Percentiles rank a stretch among this genome's conserved stretches.
These are phyloP conservation scores for Odontocolon sp. DNA, from an alignment of 2,888 invertebrate genomes.

Conservation along the genomic window DNA sequence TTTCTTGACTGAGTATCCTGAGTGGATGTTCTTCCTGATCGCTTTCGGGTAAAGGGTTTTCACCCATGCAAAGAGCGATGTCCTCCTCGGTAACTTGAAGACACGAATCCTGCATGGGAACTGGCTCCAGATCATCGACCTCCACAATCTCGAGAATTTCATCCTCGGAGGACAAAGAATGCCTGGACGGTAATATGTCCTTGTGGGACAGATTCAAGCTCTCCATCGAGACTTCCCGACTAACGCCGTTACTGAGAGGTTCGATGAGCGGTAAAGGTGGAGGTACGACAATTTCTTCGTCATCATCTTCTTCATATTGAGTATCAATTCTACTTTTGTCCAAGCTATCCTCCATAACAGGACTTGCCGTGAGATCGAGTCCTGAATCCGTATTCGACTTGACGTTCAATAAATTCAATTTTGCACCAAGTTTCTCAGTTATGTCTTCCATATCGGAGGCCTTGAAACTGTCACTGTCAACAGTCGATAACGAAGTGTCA, in stretches of 20 bases:
- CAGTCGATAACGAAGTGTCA: slow-evolving; percentile 79
- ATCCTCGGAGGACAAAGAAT: slow-evolving; percentile 85
- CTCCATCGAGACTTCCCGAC: slow-evolving; percentile 91
- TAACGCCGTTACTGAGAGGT: slow-evolving; percentile 85
- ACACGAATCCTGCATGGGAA: slow-evolving; percentile 93
- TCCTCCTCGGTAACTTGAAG: slow-evolving; percentile 97
- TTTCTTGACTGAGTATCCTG: slow-evolving; percentile 94
- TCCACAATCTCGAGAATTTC: slow-evolving; percentile 91
- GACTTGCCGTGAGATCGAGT: slow-evolving; percentile 76
- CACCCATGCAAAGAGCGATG: slow-evolving; percentile 93
- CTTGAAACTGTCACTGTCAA: slow-evolving; percentile 76
- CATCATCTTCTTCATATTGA: slow-evolving; percentile 81
- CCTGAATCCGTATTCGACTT: slow-evolving; percentile 78
- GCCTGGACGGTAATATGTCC: slow-evolving; percentile 85
- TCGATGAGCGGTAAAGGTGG: slow-evolving; percentile 91
- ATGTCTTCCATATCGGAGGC: slow-evolving; percentile 78
- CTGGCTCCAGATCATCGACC: slow-evolving; percentile 91
- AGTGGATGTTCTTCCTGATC: slow-evolving; percentile 93
- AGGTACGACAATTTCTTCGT: slow-evolving; percentile 91
- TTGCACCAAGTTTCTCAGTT: slow-evolving; percentile 77
- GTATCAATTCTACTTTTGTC: slow-evolving; percentile 73
- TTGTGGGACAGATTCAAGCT: slow-evolving; percentile 89
- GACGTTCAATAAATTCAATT: slow-evolving; percentile 75
- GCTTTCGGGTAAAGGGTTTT: slow-evolving; percentile 87
- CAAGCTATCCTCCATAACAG: slow-evolving; percentile 74